Base-by-base conservation (phyloP, 37 sponge, comb jelly and placozoan species). In the Ephydatia muelleri region DNA sequence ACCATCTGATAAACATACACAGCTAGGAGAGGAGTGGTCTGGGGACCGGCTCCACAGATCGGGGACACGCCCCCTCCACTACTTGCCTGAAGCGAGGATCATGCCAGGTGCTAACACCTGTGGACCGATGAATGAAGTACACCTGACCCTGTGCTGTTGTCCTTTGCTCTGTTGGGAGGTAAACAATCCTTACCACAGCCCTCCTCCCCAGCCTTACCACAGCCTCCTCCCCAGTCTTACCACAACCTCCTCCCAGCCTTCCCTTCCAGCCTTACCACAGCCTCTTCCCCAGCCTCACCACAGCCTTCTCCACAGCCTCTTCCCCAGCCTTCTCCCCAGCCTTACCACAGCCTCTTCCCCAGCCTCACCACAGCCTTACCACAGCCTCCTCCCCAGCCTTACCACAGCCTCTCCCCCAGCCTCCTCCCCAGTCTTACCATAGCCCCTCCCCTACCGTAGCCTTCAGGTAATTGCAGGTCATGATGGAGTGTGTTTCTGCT, bases 61-160 rank as follows among this genome's bases (percentile, higher is more conserved):
- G 6, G 3, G 43, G 43, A 43, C 43, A n/a, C 0, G 79, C 29
- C 25, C 29, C 26, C 29, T 78, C 75, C 35, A 66, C 38, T 14
- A 65, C 65, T 23, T 76, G 36, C 67, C 80, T 77, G 87, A 89
- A 86, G 33, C 90, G 83, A 79, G 96, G 96, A 69, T 96, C 93
- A 40, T 96, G 94, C 94, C 94, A 96, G 0, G 96, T 93, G 76
- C 94, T 93, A 80, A 88, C 91, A 11, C 96, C 96, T 0, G 96
- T 96, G 22, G 70, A 87, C 38, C 88, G 82, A 72, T 96, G 88
- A 67, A 93, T 82, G 86, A 90, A 96, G 82, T 96, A 96, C n/a
- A 96, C 96, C 36, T 96, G 96, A 0, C 96, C 96, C 36, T 93
- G 94, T 21, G 92, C 79, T 3, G 96, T 96, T 38, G 85, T 83